phyloP scores from a whole-genome alignment of 2,113 vertebrate species.

The Anthoscopus minutus region DNA sequence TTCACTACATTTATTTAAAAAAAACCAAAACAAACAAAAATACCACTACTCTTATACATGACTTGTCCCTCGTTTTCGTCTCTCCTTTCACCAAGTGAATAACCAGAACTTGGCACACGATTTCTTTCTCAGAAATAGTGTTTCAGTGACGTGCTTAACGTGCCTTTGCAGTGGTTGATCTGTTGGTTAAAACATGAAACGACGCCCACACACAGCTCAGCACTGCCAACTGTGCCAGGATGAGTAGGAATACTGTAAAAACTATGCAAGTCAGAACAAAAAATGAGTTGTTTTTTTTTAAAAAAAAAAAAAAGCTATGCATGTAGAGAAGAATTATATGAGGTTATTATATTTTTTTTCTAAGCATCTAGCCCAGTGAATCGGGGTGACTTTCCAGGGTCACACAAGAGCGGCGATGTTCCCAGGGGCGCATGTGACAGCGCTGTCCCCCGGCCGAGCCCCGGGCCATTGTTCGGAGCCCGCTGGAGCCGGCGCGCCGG shows the following conservation, averaged over 20 bases:
- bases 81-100: not conserved
- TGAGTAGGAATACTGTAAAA: not conserved
- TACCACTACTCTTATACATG: not conserved
- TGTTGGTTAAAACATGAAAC: not conserved
- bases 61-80: not conserved
- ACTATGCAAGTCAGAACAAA: not conserved
- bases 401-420: accelerated
- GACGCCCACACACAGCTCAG: not conserved
- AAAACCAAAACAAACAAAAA: accelerated
- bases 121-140: not conserved
- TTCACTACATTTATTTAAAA: not conserved
- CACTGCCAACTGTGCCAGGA: not conserved
- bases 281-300: not conserved
- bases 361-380: accelerated
- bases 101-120: not conserved
- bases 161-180: not conserved
- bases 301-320: too few species aligned
- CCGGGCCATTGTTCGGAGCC: not conserved
- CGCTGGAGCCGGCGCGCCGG: too few species aligned
- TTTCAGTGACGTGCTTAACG: not conserved
- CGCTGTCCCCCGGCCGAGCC: not conserved
- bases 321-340: not conserved
- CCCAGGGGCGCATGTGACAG: not conserved
- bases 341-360: not conserved
- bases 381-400: not conserved